Conservation (phyloP, 2,888 invertebrate species). For the Dascillus cervinus region DNA sequence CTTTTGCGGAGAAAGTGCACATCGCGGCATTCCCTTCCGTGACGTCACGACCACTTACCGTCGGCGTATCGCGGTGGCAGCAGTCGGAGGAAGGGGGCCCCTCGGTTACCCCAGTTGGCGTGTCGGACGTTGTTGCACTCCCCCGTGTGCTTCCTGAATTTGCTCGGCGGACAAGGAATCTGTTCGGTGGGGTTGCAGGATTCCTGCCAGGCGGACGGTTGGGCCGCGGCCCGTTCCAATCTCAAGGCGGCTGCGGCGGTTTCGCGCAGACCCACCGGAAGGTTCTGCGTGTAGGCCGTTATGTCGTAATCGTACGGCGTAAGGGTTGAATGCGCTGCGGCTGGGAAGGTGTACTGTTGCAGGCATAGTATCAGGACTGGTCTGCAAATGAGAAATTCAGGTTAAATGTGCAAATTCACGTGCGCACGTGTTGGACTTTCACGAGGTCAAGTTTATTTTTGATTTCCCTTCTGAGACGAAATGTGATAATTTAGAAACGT, state of each 20-base stretch:
- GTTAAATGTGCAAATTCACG: no score
- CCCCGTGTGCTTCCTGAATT: constrained; percentile 73
- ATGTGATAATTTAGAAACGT: no score
- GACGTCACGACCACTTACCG: no score
- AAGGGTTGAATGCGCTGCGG: constrained; percentile 2
- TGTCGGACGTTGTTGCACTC: constrained; percentile 86
- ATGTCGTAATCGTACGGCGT: constrained; percentile 26
- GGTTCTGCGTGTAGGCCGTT: constrained; percentile 31
- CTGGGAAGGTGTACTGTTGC: background rate
- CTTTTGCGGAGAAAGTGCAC: background rate
- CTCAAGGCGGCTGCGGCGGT: constrained; percentile 32
- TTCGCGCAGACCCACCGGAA: constrained; percentile 34
- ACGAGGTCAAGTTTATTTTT: no score
- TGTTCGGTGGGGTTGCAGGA: constrained; percentile 41
- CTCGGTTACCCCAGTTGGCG: constrained; percentile 74
- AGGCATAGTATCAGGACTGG: constrained; percentile 1
- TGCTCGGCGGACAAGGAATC: constrained; percentile 70
- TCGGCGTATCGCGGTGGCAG: constrained; percentile 67
- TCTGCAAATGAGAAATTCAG: constrained; percentile 5
- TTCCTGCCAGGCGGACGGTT: constrained; percentile 24
- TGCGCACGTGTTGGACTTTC: no score
- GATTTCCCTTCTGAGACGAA: no score
- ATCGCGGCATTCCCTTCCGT: background rate
- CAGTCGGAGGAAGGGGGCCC: constrained; percentile 67
- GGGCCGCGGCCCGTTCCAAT: constrained; percentile 23